Conservation (phyloP, 2,888 invertebrate genomes). For the Pterostichus niger region DNA sequence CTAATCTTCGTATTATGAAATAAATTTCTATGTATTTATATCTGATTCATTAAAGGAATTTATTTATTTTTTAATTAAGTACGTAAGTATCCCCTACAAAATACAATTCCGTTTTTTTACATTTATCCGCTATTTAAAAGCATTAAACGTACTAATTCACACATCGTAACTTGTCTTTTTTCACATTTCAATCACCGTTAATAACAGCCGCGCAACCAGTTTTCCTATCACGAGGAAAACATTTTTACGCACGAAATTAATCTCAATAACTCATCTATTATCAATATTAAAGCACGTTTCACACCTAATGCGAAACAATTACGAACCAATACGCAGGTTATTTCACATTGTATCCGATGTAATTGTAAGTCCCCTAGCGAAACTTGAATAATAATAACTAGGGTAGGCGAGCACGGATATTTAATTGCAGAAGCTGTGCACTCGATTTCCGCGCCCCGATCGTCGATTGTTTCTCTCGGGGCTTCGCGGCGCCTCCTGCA, state of each 20-base stretch:
- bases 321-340: conserved; percentile 52
- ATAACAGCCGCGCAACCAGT: conserved; percentile 38
- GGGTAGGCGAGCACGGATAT: conserved; percentile 59
- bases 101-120: conserved; percentile 41
- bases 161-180: conserved; percentile 36
- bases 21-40: neutral
- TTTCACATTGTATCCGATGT: conserved; percentile 50
- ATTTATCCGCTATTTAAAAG: conserved; percentile 34
- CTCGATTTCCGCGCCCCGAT: conserved; percentile 59
- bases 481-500: conserved; percentile 14
- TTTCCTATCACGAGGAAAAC: conserved; percentile 12
- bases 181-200: conserved; percentile 42
- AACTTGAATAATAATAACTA: conserved; percentile 55
- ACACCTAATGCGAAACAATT: conserved; percentile 45
- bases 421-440: conserved; percentile 64
- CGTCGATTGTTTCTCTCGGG: conserved; percentile 59
- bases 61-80: neutral
- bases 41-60: neutral
- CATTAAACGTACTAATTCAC: conserved; percentile 46
- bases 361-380: conserved; percentile 33
- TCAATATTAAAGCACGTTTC: conserved; percentile 48
- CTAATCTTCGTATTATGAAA: neutral
- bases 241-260: conserved; percentile 37
- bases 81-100: conserved; percentile 19
- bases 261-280: conserved; percentile 53